Base-by-base conservation (phyloP, 2,888 invertebrate species). In the Emmelina monodactyla region DNA sequence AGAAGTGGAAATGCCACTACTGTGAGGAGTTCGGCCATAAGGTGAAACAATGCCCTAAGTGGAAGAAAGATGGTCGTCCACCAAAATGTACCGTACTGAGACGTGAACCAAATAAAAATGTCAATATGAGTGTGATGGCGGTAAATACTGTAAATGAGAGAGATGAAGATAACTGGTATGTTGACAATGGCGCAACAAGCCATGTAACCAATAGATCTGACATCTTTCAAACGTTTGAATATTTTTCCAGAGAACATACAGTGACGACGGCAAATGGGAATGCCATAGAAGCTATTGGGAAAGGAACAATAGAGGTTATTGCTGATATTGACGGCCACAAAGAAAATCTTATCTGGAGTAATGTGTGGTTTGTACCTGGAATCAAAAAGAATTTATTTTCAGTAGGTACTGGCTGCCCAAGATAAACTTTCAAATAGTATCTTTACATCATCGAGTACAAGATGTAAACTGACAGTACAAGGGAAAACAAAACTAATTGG, bases 351-450 rank as follows among this genome's bases (percentile, higher is more conserved):
- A 13, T 16, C 11, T 28, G 37, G 9, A 35, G 11, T 15, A 25
- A 37, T 28, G 34, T 40, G n/a, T 40, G 37, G 37, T 40, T 30
- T 33, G 35, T 40, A n/a, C 37, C 40, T 13, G 2, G 15, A 1
- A 25, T 40, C 10, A 31, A 11, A 3, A 36, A 12, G 19, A 38
- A 32, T 13, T 16, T 37, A 19, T 38, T 38, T 19, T 36, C 34
- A 3, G 33, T n/a, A n/a, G n/a, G n/a, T 41, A n/a, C 37, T 37
- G 1, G 12, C 33, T 1, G 16, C 33, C 13, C 39, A 35, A 14
- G 32, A 32, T n/a, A 33, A 13, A 10, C 10, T 22, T 14, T 2
- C 13, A 7, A 34, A 16, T 14, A 34, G 34, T 19, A 13, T 16
- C 2, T 31, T 37, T 22, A 14, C 12, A 28, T 37, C 37, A 11